Base-by-base conservation (phyloP, 2,888 invertebrate species). In the Caenorhabditis virilis region DNA sequence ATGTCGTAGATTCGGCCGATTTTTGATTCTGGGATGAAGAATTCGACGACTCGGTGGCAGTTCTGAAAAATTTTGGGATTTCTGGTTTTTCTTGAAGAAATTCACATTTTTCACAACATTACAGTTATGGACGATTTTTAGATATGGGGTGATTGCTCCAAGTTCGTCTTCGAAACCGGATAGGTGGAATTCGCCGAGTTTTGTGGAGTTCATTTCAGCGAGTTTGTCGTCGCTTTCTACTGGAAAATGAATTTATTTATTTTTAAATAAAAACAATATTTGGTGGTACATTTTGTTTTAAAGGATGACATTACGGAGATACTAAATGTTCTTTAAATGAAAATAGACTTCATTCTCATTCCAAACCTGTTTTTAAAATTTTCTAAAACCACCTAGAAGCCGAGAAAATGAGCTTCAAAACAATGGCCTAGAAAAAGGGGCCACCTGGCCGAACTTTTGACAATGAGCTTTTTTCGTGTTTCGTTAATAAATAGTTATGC, bases 161-260 rank as follows among this genome's bases (percentile, higher is more conserved):
- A 62, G 52, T 33, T 62, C 62, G 36, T 62, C 62, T 26, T 62
- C 62, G 26, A 49, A 52, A n/a, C 62, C 62, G 26, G 38, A 30
- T 20, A 62, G 20, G 0, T 45, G 38, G 62, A 62, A 62, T 35
- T 62, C 62, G 30, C 62, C 62, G 48, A 57, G 52, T 57, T 57
- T 57, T 41, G 39, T 41, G 0, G 62, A 62, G 0, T 33, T 36
- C 47, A 49, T 35, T 23, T 47, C 25, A 35, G 51, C 56, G 26
- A 62, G 53, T 20, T 49, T 52, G 53, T 62, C 62, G 53, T 62
- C 62, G 2, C 56, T 52, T 52, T 57, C 62, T 5, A 62, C 62
- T 62, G 62, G 16, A 36, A 36, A n/a, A 36, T 36, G 13, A 36
- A 30, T 30, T 9, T 9, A 9, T 30, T 30, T 30, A 13, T 30